phyloP scores from a whole-genome alignment of 2,797 vertebrate species.

The Threskiornis aethiopicus region DNA sequence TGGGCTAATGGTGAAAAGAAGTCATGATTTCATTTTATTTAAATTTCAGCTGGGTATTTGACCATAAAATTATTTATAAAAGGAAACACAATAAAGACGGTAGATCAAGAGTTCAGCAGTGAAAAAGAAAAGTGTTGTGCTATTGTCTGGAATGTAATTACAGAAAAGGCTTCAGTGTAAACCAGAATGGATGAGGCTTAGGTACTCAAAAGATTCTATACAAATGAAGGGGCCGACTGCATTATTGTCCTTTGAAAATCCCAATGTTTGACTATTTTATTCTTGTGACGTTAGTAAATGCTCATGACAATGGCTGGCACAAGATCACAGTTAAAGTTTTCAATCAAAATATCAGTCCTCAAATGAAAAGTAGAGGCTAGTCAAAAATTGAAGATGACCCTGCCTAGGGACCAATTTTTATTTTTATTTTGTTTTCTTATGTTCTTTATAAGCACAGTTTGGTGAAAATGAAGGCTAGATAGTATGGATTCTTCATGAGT shows the following conservation, averaged over 20 bases:
- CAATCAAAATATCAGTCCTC: not conserved
- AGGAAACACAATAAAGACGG: not conserved
- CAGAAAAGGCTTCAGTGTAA: not conserved
- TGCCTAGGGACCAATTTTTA: not conserved
- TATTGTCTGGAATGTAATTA: conserved; percentile 34
- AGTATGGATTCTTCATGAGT: not conserved
- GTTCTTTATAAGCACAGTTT: not conserved
- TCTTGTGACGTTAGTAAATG: fast-evolving
- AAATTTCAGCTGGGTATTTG: conserved; percentile 53
- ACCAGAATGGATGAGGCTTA: not conserved
- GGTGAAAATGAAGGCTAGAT: not conserved
- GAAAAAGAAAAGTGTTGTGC: conserved; percentile 32
- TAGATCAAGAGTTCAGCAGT: conserved; percentile 47
- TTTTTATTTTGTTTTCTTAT: not conserved
- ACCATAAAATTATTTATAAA: conserved; percentile 59
- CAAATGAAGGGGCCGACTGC: not conserved
- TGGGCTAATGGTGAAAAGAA: conserved; percentile 52
- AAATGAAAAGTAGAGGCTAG: not conserved
- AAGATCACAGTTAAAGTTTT: not conserved
- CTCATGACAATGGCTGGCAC: not conserved
- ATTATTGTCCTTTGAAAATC: not conserved
- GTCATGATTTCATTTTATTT: conserved; percentile 58
- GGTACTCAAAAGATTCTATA: not conserved
- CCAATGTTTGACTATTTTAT: not conserved
- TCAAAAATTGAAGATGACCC: not conserved